Evolutionary conservation across 2,113 vertebrate species (phyloP).

Genomic region (Asarcornis scutulata): DNA sequence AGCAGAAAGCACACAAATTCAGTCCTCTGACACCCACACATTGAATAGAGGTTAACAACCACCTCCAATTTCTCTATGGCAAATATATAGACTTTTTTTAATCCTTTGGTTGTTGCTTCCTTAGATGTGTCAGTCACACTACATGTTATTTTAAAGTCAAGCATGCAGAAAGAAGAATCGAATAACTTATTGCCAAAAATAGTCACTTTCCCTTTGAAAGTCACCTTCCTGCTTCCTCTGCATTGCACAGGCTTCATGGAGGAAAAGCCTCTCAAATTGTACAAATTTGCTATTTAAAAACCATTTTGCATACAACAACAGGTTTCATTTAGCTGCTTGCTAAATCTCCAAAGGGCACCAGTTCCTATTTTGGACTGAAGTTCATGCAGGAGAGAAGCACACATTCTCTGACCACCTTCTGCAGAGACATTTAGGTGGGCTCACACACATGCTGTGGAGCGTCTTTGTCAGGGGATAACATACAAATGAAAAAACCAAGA

Average conservation of each 20-base stretch:
- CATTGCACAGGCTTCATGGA: not conserved
- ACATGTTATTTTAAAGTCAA: not conserved
- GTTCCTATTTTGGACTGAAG: not conserved
- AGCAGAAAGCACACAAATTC: not conserved
- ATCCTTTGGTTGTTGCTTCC: not conserved
- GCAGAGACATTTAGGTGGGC: not conserved
- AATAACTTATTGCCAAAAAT: not conserved
- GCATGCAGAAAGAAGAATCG: not conserved
- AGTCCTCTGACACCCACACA: not conserved
- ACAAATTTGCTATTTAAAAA: not conserved
- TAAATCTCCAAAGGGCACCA: not conserved
- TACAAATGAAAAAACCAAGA: not conserved
- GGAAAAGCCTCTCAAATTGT: too few relatives aligned
- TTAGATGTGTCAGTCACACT: not conserved
- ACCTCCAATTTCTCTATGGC: not conserved
- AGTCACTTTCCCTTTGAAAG: not conserved
- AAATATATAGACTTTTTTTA: not conserved
- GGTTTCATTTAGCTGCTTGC: not conserved
- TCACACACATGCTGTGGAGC: not conserved
- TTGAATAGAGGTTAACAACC: not conserved
- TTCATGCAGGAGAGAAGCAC: accelerated
- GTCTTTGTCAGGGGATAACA: not conserved
- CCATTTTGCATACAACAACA: not conserved
- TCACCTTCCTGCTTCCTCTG: not conserved
- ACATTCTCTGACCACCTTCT: accelerated